Evolutionary conservation across 2,113 vertebrate species (phyloP), one percentile per base, ranked within the genome.

Genomic region (Neotragus moschatus): DNA sequence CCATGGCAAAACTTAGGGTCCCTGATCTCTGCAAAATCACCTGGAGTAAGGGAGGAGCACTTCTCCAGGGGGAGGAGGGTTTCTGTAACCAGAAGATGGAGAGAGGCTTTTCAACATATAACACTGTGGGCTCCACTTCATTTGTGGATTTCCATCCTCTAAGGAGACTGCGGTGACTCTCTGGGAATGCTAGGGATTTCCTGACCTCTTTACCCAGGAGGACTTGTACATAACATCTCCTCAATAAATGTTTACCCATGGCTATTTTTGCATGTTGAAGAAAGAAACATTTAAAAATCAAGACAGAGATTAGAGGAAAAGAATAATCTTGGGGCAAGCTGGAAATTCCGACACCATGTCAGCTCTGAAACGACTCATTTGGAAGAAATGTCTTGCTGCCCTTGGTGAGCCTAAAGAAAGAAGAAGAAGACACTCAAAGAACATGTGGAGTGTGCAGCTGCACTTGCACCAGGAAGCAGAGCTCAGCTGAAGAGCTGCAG

Each of bases 391-490:
- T 97, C 98, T 98, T 97, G 77, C 96, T 98, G 82, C 94, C 98
- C 98, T 98, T 98, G 97, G 98, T 75, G 96, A 98, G 97, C 94
- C 90, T 92, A 98, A 98, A 98, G 98, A 98, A 98, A 98, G 98
- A 98, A 98, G 97, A 98, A 98, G 98, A 98, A 98, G 98, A 98
- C 21, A 96, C 98, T 97, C 98, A 98, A 97, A 99, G 98, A 98
- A 98, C 98, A 97, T 98, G 98, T 99, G 98, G 99, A 99, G 99
- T 98, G 97, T 95, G 98, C 99, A 99, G 99, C 99, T 99, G 99
- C 98, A 70, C 97, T 98, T 98, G 98, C 98, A 98, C 97, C 98
- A 98, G 98, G 99, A 99, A 98, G 99, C 98, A 97, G 98, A 97
- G 98, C 98, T 98, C 96, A 96, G 98, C 98, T 43, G 97, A 98